Evolutionary conservation across 2,888 invertebrate genomes (phyloP), one percentile per base, ranked within the genome.

Genomic region (Eubasilissa splendida): DNA sequence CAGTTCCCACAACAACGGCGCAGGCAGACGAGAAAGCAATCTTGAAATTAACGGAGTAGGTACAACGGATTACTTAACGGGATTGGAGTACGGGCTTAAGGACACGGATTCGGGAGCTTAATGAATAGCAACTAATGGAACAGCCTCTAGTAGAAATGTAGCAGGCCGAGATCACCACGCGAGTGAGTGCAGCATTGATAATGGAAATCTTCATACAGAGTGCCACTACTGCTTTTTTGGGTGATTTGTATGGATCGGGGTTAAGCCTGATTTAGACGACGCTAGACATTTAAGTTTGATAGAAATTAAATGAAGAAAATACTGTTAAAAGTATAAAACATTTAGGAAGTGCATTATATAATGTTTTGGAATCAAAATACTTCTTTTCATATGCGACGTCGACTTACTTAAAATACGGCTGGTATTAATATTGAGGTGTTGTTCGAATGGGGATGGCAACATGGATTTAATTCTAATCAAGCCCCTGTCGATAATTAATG

Each of bases 401-500:
- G 4, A 31, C 33, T 65, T 11, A 63, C 10, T 31, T 12, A 12
- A 65, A 4, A 63, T 22, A 5, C 42, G 4, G n/a, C 60, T 42
- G 66, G 54, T n/a, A 63, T 73, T 73, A 73, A 78, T 78, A 63
- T 50, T 60, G 82, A 80, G 76, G 76, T 78, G 78, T 80, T 82
- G 76, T 80, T 82, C 78, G 65, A 83, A 79, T 83, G 77, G 77
- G 81, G 77, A 81, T 75, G 83, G 79, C 71, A 73, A 81, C 79
- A 81, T 81, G 81, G 77, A 77, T 83, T 83, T 83, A 83, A 83
- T 83, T 83, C 81, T 81, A 83, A 81, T 81, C 79, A 81, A 83
- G 79, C 76, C 77, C 80, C 83, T 80, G 83, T 83, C 81, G 83
- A 83, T 83, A 83, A 83, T 81, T 83, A 83, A 83, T 83, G 81